These are phyloP conservation scores for Pocillopora meandrina DNA, from an alignment of 92 coral and sea anemone genomes.

Conservation along the genomic window DNA sequence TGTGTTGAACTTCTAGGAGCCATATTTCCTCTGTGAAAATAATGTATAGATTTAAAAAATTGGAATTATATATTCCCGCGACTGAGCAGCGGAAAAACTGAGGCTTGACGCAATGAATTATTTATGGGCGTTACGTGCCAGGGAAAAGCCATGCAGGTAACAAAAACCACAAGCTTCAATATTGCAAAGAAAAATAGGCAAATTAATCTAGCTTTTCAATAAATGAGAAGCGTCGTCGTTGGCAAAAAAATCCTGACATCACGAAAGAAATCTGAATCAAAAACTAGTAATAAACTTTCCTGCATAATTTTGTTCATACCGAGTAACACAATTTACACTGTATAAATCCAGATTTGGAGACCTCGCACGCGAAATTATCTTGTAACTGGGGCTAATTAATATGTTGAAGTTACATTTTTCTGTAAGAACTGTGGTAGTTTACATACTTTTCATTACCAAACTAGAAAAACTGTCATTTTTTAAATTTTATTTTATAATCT, in stretches of 20 bases:
- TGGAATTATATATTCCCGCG: not conserved
- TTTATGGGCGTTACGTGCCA: not conserved
- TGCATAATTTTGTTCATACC: not conserved
- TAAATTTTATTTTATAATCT: too few species aligned
- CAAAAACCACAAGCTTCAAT: not conserved
- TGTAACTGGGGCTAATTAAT: too few species aligned
- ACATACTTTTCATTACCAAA: too few species aligned
- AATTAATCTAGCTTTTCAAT: not conserved
- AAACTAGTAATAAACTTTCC: not conserved
- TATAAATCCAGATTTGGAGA: not conserved
- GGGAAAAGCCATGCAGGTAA: constrained; percentile 16
- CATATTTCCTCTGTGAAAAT: not conserved
- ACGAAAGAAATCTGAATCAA: not conserved
- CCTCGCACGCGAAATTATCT: not conserved
- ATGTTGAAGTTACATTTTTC: too few species aligned
- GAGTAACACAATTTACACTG: not conserved
- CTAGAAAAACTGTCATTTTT: too few species aligned
- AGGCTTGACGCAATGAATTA: not conserved
- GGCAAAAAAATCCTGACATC: not conserved
- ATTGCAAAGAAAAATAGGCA: too few species aligned
- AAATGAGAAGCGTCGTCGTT: not conserved
- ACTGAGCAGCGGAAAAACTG: not conserved
- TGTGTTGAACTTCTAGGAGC: constrained; percentile 15
- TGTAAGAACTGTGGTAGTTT: too few species aligned
- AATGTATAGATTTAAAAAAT: not conserved